These are phyloP conservation scores for Anisognathus igniventris DNA, from an alignment of 2,797 vertebrate genomes.

Conservation along the genomic window DNA sequence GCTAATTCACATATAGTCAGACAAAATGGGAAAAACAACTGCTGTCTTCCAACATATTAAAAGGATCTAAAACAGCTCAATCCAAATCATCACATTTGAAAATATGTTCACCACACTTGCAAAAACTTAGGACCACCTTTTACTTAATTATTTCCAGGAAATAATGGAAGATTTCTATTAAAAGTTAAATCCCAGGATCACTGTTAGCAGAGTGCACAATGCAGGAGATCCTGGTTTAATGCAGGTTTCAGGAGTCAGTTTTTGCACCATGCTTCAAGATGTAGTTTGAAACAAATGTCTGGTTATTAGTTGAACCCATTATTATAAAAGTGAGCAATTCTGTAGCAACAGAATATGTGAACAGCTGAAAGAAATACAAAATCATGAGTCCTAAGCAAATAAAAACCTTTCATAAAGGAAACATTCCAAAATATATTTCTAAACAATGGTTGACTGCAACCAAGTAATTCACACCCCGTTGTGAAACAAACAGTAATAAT, in stretches of 20 bases:
- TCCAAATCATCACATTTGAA: neutral
- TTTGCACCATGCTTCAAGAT: neutral
- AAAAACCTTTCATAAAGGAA: slow-evolving; percentile 49
- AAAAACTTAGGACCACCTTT: slow-evolving; percentile 29
- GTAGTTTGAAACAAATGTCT: slow-evolving; percentile 4
- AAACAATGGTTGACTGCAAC: slow-evolving; percentile 62
- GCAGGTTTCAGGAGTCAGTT: slow-evolving; percentile 11
- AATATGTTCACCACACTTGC: neutral
- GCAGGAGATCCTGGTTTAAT: neutral
- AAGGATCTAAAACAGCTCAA: neutral
- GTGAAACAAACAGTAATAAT: slow-evolving; percentile 55
- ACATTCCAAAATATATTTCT: slow-evolving; percentile 55
- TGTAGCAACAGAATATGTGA: neutral
- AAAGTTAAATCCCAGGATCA: slow-evolving; percentile 5
- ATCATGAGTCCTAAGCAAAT: slow-evolving; percentile 20
- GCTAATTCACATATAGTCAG: neutral
- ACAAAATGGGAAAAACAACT: slow-evolving; percentile 9
- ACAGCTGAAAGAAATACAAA: slow-evolving; percentile 51
- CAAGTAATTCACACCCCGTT: slow-evolving; percentile 45
- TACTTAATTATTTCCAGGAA: slow-evolving; percentile 46
- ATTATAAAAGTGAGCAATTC: neutral
- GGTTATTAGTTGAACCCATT: slow-evolving; percentile 1
- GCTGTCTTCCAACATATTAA: neutral
- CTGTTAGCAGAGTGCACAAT: neutral
- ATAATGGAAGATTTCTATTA: slow-evolving; percentile 14